phyloP scores from a whole-genome alignment of 2,113 vertebrate species.

The Xenopus laevis region DNA sequence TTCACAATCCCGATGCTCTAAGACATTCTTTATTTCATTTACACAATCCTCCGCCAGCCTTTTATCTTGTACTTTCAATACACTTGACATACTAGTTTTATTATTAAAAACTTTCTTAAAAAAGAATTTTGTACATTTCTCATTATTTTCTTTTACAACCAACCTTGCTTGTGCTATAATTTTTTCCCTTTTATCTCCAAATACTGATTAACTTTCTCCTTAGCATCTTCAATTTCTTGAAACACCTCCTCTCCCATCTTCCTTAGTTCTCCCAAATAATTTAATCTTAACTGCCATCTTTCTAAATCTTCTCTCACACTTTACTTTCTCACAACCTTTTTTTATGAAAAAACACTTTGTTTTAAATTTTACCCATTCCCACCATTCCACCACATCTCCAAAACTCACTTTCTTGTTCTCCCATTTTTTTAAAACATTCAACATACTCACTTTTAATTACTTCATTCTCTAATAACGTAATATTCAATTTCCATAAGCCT shows the following conservation, averaged over 20 bases:
- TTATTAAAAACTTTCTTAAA: slow-evolving; percentile 3
- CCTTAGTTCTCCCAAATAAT: not conserved
- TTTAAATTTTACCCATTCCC: not conserved
- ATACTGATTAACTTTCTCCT: not conserved
- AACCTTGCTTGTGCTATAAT: not conserved
- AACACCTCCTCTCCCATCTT: not conserved
- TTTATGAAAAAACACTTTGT: not conserved
- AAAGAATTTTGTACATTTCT: not conserved
- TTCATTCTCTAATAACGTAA: not conserved
- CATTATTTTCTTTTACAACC: not conserved
- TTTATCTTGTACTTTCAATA: not conserved
- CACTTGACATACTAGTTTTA: too few species aligned
- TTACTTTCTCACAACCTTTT: too few species aligned
- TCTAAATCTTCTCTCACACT: not conserved
- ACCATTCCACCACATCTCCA: not conserved
- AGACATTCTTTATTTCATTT: not conserved
- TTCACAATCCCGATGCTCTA: not conserved
- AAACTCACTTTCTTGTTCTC: not conserved
- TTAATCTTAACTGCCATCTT: not conserved
- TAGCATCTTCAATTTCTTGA: not conserved
- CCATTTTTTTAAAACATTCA: not conserved
- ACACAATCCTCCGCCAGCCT: not conserved
- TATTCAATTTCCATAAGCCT: slow-evolving; percentile 6
- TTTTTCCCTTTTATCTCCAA: not conserved
- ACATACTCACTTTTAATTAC: not conserved